Conservation (phyloP, 1,140 invertebrate genomes). For the Drosophila micromelanica region DNA sequence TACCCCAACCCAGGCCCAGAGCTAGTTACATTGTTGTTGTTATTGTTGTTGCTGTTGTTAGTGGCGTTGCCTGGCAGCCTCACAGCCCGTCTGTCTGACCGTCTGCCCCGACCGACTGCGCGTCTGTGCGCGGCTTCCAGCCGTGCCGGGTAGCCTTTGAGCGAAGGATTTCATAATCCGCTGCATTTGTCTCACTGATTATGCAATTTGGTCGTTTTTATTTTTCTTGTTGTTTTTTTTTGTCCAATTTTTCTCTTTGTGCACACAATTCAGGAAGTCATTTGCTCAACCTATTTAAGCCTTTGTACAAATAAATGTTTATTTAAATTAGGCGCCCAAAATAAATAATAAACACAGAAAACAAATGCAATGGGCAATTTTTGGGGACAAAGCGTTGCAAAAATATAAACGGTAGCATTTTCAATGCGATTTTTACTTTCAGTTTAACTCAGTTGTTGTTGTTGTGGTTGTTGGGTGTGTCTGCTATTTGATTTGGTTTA, state of each 20-base stretch:
- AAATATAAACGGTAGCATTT: slow-evolving; percentile 70
- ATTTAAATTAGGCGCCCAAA: slow-evolving; percentile 74
- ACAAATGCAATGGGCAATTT: slow-evolving; percentile 19
- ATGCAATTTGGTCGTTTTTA: slow-evolving; percentile 63
- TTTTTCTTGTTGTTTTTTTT: slow-evolving; percentile 9
- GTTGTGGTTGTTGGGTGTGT: slow-evolving; percentile 39
- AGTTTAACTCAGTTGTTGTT: slow-evolving; percentile 19
- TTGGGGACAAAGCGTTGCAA: slow-evolving; percentile 9
- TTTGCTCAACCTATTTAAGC: slow-evolving; percentile 73
- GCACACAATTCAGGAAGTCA: slow-evolving; percentile 74
- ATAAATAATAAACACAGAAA: slow-evolving; percentile 65
- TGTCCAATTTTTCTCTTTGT: slow-evolving; percentile 8
- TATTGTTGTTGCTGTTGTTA: slow-evolving; percentile 38
- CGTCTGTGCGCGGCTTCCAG: slow-evolving; percentile 37
- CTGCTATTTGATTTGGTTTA: slow-evolving; percentile 58
- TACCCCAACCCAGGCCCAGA: slow-evolving; percentile 45
- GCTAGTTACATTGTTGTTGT: slow-evolving; percentile 28
- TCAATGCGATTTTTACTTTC: slow-evolving; percentile 76
- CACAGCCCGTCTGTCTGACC: slow-evolving; percentile 3
- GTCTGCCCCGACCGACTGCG: neutral
- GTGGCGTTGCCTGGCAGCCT: slow-evolving; percentile 38
- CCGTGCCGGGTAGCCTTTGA: slow-evolving; percentile 53
- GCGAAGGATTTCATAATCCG: slow-evolving; percentile 79
- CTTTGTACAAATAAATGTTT: slow-evolving; percentile 79
- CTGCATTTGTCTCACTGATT: slow-evolving; percentile 76